A percentile compares a stretch with the other conserved stretches of the same genome.
These are phyloP conservation scores for Sebastolobus altivelis DNA, from an alignment of 2,797 vertebrate genomes.

Conservation along the genomic window DNA sequence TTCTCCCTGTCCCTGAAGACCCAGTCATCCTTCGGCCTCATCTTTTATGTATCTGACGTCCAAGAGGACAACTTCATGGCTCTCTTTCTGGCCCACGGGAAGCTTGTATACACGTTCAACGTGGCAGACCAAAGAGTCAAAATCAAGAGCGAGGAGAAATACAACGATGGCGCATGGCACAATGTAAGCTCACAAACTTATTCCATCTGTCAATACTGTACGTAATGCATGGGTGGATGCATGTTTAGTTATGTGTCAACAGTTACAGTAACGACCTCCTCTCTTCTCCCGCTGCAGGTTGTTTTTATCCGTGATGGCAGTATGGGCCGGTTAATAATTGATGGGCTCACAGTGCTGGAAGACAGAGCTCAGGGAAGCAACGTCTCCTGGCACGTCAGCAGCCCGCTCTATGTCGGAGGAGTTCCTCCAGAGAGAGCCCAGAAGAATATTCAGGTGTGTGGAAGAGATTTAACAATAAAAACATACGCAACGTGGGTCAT, in stretches of 20 bases:
- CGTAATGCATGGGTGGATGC: neutral
- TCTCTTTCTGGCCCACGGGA: constrained; percentile 90
- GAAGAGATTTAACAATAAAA: constrained; percentile 6
- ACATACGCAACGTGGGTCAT: neutral
- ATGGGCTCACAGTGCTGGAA: constrained; percentile 89
- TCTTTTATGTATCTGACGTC: constrained; percentile 91
- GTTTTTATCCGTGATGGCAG: constrained; percentile 88
- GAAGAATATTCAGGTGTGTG: constrained; percentile 92
- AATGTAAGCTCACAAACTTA: constrained; percentile 84
- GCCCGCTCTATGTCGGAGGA: constrained; percentile 91
- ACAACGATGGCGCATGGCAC: constrained; percentile 93
- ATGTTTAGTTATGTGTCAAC: neutral
- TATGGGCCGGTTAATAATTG: constrained; percentile 89
- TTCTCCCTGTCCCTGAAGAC: constrained; percentile 94
- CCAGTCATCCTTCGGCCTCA: constrained; percentile 90
- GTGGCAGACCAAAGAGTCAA: constrained; percentile 87
- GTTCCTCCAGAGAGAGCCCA: constrained; percentile 90
- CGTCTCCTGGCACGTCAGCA: constrained; percentile 85
- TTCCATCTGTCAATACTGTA: neutral
- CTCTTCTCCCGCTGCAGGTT: constrained; percentile 82
- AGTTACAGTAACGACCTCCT: constrained; percentile 8
- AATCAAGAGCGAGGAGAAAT: constrained; percentile 90
- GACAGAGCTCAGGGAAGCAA: constrained; percentile 75
- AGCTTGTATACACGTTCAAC: constrained; percentile 91
- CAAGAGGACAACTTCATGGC: constrained; percentile 91